Percentiles rank a stretch among this genome's conserved stretches.
phyloP scores from a whole-genome alignment of 2,797 vertebrate species.

The Rousettus madagascariensis region DNA sequence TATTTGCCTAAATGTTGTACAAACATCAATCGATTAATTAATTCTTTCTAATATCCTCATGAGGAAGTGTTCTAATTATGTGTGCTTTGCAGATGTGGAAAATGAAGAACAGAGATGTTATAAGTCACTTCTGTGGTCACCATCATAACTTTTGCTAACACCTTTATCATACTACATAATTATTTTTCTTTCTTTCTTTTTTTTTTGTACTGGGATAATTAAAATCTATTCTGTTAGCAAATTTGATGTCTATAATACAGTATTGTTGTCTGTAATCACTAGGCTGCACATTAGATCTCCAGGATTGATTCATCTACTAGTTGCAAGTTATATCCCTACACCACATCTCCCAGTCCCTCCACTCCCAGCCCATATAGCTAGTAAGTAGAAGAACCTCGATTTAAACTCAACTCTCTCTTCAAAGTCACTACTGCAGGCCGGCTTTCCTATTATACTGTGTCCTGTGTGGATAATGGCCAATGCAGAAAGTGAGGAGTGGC shows the following conservation, averaged over 20 bases:
- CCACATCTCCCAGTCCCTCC: not conserved
- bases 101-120: not conserved
- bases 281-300: not conserved
- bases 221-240: not conserved
- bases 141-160: not conserved
- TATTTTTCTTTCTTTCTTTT: not conserved
- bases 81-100: not conserved
- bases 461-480: not conserved
- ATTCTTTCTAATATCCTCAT: not conserved
- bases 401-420: not conserved
- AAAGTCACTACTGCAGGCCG: not conserved
- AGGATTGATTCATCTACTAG: not conserved
- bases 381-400: not conserved
- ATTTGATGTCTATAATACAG: not conserved
- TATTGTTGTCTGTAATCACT: not conserved
- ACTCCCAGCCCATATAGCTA: not conserved
- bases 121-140: not conserved
- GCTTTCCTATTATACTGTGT: not conserved
- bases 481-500: not conserved
- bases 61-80: not conserved
- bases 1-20: slow-evolving; percentile 1
- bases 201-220: not conserved
- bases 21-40: not conserved
- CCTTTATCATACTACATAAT: not conserved
- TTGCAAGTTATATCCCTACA: not conserved